Evolutionary conservation across 1,140 invertebrate species (phyloP), one percentile per base, ranked within the genome.

Genomic region (Branchinecta lindahli): DNA sequence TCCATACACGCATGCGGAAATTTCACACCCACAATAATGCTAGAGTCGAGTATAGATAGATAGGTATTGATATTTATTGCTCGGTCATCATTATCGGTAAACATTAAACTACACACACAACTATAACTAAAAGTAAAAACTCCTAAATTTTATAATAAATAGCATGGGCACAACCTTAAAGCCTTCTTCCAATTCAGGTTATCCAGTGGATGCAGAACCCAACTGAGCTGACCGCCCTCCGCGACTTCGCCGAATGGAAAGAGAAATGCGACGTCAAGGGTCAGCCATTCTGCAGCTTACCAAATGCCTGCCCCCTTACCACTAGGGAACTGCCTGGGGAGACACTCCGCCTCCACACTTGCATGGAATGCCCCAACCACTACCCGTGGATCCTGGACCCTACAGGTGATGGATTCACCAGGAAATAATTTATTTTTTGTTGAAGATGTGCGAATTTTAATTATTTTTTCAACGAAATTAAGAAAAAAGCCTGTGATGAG

Each of bases 171-270:
- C 33, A 33, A 33, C 1, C 33, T 33, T 33, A 33, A 33, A 33
- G 2, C 33, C 33, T 33, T 5, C 5, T 5, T 33, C 18, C 18
- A 2, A 3, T 61, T 15, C 18, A 88, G 83, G 92, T 96, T 8
- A 91, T 97, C 75, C 92, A 96, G 81, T 97, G 94, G 94, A 96
- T 96, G 91, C 92, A 95, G 80, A 91, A 90, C 73, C 94, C 94
- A 52, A 94, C 91, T 6, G 91, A 95, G 78, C 75, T 94, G 66
- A 87, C 89, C 10, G 86, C 85, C 15, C 83, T 96, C 52, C 84
- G 90, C 75, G 92, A 95, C 76, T 95, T 95, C 85, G 86, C 89
- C 76, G 90, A 93, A 77, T 95, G 92, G 92, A 95, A 95, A 79
- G 92, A 94, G 75, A 92, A 93, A 78, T 96, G 92, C 79, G 92